Conservation (phyloP, 2,888 invertebrate species). For the Anoncus sp. region DNA sequence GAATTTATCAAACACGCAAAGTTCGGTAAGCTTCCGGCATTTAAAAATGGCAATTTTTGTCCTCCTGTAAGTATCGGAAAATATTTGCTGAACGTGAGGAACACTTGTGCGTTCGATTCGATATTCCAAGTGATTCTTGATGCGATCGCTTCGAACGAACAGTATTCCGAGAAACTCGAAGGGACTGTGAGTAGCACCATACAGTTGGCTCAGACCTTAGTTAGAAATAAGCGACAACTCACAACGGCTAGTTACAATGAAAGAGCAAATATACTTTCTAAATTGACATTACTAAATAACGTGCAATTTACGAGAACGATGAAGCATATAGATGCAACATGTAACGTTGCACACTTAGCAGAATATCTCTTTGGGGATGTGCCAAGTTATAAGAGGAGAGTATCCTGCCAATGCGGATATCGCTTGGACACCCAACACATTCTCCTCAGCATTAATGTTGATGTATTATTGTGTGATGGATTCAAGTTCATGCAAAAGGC, state of each 20-base stretch:
- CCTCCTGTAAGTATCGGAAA: constrained; percentile 35
- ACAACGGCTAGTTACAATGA: constrained; percentile 15
- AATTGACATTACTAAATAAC: constrained; percentile 19
- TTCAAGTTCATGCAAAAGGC: constrained; percentile 56
- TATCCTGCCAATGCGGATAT: constrained; percentile 42
- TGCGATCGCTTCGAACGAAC: constrained; percentile 43
- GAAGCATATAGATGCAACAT: constrained; percentile 45
- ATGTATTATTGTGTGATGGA: constrained; percentile 41
- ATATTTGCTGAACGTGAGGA: constrained; percentile 39
- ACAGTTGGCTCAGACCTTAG: constrained; percentile 41
- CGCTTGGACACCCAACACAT: constrained; percentile 21
- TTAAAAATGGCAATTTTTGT: constrained; percentile 53
- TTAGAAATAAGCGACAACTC: constrained; percentile 29
- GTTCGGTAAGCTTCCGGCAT: constrained; percentile 30
- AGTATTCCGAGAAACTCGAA: constrained; percentile 26
- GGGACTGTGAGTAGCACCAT: constrained; percentile 27
- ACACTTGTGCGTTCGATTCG: constrained; percentile 54
- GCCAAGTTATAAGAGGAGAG: constrained; percentile 27
- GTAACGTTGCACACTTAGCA: constrained; percentile 56
- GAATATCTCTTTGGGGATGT: constrained; percentile 42
- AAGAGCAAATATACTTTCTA: constrained; percentile 45
- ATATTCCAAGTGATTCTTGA: constrained; percentile 53
- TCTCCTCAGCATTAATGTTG: constrained; percentile 34
- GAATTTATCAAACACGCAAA: constrained; percentile 51
- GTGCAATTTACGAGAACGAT: constrained; percentile 31